Conservation (phyloP, 1,140 invertebrate species). For the Nymphalis io region DNA sequence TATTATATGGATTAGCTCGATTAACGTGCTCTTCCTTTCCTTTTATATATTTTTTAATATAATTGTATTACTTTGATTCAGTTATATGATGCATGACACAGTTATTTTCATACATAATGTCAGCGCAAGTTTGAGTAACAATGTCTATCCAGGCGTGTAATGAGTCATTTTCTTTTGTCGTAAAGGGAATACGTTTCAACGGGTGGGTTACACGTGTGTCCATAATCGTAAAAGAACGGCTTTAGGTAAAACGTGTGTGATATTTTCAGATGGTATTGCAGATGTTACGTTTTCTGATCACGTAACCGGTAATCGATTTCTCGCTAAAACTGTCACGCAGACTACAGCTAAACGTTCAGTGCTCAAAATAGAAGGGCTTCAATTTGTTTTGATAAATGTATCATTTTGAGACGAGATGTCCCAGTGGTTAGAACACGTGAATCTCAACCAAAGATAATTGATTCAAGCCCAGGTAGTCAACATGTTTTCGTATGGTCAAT, state of each 20-base stretch:
- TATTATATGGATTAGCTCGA: too few species aligned
- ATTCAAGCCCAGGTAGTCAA: too few species aligned
- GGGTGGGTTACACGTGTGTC: constrained; percentile 2
- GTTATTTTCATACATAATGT: constrained; percentile 6
- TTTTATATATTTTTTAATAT: too few species aligned
- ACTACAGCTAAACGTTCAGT: background rate
- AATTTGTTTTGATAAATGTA: constrained; percentile 4
- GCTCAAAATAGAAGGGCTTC: background rate
- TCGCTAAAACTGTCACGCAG: constrained; percentile 9
- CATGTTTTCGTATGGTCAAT: too few species aligned
- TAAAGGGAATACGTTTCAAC: constrained; percentile 19
- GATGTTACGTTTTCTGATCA: constrained; percentile 9
- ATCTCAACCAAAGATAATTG: too few species aligned
- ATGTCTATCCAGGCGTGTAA: constrained; percentile 32
- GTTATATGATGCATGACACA: background rate
- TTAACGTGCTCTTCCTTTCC: too few species aligned
- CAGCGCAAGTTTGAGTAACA: constrained; percentile 21
- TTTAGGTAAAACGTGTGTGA: constrained; percentile 13
- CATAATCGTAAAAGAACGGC: constrained; percentile 13
- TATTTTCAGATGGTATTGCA: background rate
- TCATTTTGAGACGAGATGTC: background rate
- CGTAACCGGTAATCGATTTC: constrained; percentile 11
- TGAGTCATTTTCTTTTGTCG: constrained; percentile 32
- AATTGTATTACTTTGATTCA: too few species aligned
- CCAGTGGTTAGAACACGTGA: background rate